Percentiles rank a stretch among this genome's conserved stretches.
Conservation (phyloP, 2,888 invertebrate genomes). For the Bruchidius siliquastri region DNA sequence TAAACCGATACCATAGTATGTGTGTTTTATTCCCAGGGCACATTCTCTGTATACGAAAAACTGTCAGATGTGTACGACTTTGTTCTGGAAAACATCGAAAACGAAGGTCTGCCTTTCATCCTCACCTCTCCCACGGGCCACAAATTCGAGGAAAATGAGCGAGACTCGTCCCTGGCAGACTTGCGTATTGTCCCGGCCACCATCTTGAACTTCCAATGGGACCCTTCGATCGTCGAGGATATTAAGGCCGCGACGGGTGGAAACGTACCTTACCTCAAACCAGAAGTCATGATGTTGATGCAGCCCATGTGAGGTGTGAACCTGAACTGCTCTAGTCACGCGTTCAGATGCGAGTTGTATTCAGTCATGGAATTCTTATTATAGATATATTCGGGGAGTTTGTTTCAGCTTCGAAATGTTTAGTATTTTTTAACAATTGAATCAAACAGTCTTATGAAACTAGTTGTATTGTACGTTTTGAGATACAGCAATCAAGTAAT, state of each 20-base stretch:
- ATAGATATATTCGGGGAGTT: too few species aligned
- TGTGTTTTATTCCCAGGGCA: constrained; percentile 66
- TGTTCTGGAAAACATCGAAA: constrained; percentile 70
- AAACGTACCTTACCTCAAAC: constrained; percentile 65
- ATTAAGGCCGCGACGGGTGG: constrained; percentile 49
- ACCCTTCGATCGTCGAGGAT: constrained; percentile 52
- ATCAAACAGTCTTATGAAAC: neutral
- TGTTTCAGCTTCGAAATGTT: neutral
- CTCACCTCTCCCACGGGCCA: constrained; percentile 66
- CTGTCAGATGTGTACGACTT: constrained; percentile 71
- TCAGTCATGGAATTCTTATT: neutral
- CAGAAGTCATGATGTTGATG: constrained; percentile 69
- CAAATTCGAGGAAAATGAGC: constrained; percentile 61
- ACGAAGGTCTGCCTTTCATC: constrained; percentile 63
- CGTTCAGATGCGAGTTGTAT: neutral
- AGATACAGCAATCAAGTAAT: too few species aligned
- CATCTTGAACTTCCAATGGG: constrained; percentile 72
- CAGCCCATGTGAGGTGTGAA: constrained; percentile 50
- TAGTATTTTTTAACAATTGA: neutral
- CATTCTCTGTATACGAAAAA: constrained; percentile 81
- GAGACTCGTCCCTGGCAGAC: constrained; percentile 71
- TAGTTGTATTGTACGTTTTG: too few species aligned
- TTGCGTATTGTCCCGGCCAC: constrained; percentile 78
- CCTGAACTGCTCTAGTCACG: constrained; percentile 2
- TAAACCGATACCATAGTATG: too few species aligned